These are phyloP conservation scores for Sebastes aleutianus DNA, from an alignment of 2,797 vertebrate species.

Conservation along the genomic window DNA sequence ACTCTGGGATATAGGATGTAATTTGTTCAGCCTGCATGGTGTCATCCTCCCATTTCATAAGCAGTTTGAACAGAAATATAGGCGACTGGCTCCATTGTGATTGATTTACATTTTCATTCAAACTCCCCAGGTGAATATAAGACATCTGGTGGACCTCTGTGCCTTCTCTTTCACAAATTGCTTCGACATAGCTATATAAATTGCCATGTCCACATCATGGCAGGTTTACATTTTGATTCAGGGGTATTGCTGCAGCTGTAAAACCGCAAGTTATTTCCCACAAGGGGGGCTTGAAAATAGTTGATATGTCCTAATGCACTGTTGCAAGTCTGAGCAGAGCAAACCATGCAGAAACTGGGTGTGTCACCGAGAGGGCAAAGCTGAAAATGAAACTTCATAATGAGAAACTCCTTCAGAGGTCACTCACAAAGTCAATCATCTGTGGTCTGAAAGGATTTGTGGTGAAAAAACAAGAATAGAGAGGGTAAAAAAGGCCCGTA, in stretches of 20 bases:
- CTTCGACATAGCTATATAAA: background rate
- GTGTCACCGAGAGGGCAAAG: background rate
- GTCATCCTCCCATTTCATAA: conserved; percentile 12
- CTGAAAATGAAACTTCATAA: conserved; percentile 3
- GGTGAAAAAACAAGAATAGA: background rate
- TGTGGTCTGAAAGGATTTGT: background rate
- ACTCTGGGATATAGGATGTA: conserved; percentile 16
- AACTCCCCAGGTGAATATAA: background rate
- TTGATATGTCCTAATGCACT: background rate
- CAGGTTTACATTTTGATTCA: conserved; percentile 31
- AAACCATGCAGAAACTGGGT: conserved; percentile 5
- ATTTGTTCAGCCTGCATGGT: conserved; percentile 15
- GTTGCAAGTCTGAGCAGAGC: conserved; percentile 50
- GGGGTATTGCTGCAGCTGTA: background rate
- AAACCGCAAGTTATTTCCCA: conserved; percentile 14
- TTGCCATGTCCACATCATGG: background rate
- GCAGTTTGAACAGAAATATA: conserved; percentile 18
- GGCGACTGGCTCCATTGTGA: background rate
- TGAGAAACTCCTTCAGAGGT: conserved; percentile 3
- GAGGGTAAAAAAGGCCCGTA: background rate
- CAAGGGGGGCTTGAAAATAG: background rate
- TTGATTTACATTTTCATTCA: conserved; percentile 34
- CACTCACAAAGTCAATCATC: conserved; percentile 3
- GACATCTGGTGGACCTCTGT: conserved; percentile 11
- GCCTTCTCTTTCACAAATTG: background rate